Evolutionary conservation across 2,888 invertebrate genomes (phyloP), one percentile per base, ranked within the genome.

Genomic region (Caenorhabditis sp.): DNA sequence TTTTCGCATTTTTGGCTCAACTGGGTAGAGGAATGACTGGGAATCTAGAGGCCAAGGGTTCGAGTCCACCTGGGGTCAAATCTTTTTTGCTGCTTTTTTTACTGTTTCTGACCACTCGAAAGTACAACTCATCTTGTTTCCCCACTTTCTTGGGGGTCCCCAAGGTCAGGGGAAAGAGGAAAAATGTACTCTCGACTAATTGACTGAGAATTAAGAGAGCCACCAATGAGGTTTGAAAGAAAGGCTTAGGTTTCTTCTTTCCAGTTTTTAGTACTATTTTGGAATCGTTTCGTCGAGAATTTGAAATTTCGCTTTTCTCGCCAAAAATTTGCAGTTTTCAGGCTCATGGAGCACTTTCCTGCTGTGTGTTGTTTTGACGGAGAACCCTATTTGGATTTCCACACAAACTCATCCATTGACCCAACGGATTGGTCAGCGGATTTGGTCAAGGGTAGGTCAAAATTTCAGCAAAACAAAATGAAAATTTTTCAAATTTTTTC

Each of bases 341-440:
- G 51, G 47, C 4, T n/a, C 24, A 76, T 82, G 76, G 84, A 86
- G 35, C 85, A 85, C 58, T 79, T 87, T n/a, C 51, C 82, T 35
- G 74, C 84, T 8, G 28, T 85, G 7, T 87, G 87, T 47, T 87
- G 87, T 77, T 85, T 74, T 44, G 87, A 85, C 2, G 87, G 87
- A 2, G 85, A 87, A 47, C 87, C 87, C 4, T 85, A 63, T 58
- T 58, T 85, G 28, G 85, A 87, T 66, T 87, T 85, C 35, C 85
- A 85, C 61, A 63, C 54, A 24, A 79, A 83, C n/a, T 56, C 59
- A 3, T 54, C 63, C 16, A 70, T 84, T 6, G 84, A 84, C 49
- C 84, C 84, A 19, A 84, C 84, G 3, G 84, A 84, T 44, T 84
- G 84, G 84, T 84, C 80, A 14, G 84, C 84, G 7, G 83, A 83